Base-by-base conservation (phyloP, 37 sponge, comb jelly and placozoan species). In the Haliclona indistincta region DNA sequence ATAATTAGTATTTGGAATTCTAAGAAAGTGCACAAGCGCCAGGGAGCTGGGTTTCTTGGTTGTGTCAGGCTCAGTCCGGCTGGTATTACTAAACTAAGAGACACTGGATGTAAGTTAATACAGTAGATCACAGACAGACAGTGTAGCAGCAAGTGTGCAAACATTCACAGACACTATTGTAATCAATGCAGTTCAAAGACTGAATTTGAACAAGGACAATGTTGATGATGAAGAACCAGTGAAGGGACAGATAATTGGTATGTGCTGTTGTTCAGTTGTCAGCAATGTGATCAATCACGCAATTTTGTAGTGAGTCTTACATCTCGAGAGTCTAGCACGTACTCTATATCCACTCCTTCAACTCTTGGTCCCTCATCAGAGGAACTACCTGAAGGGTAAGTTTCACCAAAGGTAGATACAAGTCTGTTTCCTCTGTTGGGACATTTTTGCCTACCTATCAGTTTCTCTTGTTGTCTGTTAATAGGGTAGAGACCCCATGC, bases 371-470 rank as follows among this genome's bases (percentile, higher is more conserved):
- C 63, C 25, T 54, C 74, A 10, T 39, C 89, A 0, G 80, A 91
- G 36, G 92, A 88, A 51, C 89, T 95, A 4, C 96, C 96, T 22
- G 96, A 95, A 74, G 96, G 96, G 96, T 95, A 40, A 75, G 91
- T 61, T 5, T 6, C 77, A 68, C 37, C 13, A 38, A n/a, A n/a
- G n/a, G n/a, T n/a, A n/a, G n/a, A n/a, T n/a, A n/a, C n/a, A n/a
- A n/a, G n/a, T n/a, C n/a, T n/a, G n/a, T n/a, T n/a, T n/a, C n/a
- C n/a, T n/a, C n/a, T n/a, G n/a, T n/a, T n/a, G n/a, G n/a, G n/a
- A n/a, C n/a, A n/a, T n/a, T n/a, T n/a, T n/a, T n/a, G n/a, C n/a
- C n/a, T n/a, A n/a, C n/a, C n/a, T n/a, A n/a, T n/a, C n/a, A n/a
- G n/a, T n/a, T n/a, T n/a, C n/a, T n/a, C n/a, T n/a, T n/a, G n/a